Base-by-base conservation (phyloP, 2,888 invertebrate species). In the Drosophila hawaiiensis region DNA sequence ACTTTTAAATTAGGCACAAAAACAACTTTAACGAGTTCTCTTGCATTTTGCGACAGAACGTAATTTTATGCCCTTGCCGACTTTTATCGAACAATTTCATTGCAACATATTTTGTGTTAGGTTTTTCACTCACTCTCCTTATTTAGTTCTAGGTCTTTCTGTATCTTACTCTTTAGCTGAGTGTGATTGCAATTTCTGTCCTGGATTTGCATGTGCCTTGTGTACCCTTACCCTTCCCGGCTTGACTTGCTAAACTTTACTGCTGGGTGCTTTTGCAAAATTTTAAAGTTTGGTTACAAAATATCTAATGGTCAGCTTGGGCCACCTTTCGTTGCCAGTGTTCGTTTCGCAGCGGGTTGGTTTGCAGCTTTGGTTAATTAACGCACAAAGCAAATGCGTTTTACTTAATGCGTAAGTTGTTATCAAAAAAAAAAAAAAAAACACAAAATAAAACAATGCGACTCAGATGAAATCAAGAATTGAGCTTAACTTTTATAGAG, bases 51-150 rank as follows among this genome's bases (percentile, higher is more conserved):
- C 67, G 56, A 54, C 83, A 73, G 56, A 76, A 80, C 73, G 67
- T 88, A 82, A 88, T 85, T 88, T 81, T 71, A 63, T 76, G 64
- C 59, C 62, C 43, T 70, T 68, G 68, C 65, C 60, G 67, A 78
- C 67, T 84, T 87, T 78, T 61, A 70, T 70, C 65, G 64, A 63
- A 67, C 67, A 78, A 78, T 74, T 84, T 84, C 49, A 49, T 50
- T 81, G 41, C 69, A 87, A 60, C 84, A 87, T 87, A 87, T 84
- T 71, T 81, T 60, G 54, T 68, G 52, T 16, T 4, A 16, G 47
- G 16, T 22, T 35, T 25, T 31, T 31, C 35, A 25, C 35, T 25
- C 19, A 22, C 22, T 55, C 37, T 35, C n/a, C 7, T 7, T 7
- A 1, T 43, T 22, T 22, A 6, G 6, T 12, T 43, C 43, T 3